Evolutionary conservation across 2,113 vertebrate species (phyloP).

Genomic region (Promerops cafer): DNA sequence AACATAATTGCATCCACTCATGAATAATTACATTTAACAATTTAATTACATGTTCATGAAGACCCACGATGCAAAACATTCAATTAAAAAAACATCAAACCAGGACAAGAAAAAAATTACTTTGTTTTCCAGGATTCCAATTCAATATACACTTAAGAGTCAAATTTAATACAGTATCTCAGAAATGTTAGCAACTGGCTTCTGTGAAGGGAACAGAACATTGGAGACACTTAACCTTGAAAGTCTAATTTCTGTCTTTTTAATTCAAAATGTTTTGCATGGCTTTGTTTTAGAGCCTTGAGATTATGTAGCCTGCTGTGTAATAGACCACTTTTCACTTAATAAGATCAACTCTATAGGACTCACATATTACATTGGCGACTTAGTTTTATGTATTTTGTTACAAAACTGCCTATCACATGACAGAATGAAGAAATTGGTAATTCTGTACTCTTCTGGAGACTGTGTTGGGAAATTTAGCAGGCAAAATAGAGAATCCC

Average conservation of each 20-base stretch:
- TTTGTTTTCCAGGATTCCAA: not conserved
- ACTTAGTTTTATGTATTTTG: not conserved
- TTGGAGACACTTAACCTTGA: not conserved
- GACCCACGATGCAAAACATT: not conserved
- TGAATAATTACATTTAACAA: not conserved
- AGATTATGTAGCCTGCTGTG: not conserved
- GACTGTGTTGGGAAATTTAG: not conserved
- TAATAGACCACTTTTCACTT: not conserved
- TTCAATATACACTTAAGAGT: not conserved
- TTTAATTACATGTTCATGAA: not conserved
- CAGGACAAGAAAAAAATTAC: not conserved
- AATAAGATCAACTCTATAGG: not conserved
- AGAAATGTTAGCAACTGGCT: not conserved
- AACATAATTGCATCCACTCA: not conserved
- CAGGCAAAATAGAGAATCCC: rapidly evolving
- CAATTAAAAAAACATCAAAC: not conserved
- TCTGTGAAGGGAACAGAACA: not conserved
- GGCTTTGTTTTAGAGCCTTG: not conserved
- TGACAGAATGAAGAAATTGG: not conserved
- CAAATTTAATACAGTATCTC: not conserved
- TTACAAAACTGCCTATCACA: not conserved
- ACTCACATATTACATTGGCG: not conserved
- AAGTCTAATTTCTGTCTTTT: not conserved
- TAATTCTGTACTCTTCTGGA: not conserved
- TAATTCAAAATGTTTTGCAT: not conserved